phyloP scores from a whole-genome alignment of 1,140 invertebrate genomes.

The Drosophila pseudoananassae region DNA sequence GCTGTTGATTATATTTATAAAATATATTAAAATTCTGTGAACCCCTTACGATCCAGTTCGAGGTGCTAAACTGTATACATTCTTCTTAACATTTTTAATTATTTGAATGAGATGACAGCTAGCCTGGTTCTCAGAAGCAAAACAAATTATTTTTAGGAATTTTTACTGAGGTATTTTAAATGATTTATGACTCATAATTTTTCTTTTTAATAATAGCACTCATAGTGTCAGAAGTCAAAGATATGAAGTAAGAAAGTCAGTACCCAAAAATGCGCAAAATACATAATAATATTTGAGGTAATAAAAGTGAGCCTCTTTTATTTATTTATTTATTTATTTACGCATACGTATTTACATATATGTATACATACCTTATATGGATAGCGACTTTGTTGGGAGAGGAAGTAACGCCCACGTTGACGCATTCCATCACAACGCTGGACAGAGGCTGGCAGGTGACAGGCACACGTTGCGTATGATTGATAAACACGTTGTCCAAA shows the following conservation, averaged over 20 bases:
- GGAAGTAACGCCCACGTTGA: slow-evolving; percentile 60
- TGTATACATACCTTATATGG: slow-evolving; percentile 30
- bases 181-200: not conserved
- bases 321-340: slow-evolving; percentile 44
- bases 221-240: slow-evolving; percentile 6
- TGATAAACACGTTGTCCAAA: slow-evolving; percentile 71
- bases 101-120: slow-evolving; percentile 21
- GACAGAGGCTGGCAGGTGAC: slow-evolving; percentile 58
- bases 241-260: slow-evolving; percentile 13
- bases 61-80: slow-evolving; percentile 12
- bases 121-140: slow-evolving; percentile 7
- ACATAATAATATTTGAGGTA: slow-evolving; percentile 25
- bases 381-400: slow-evolving; percentile 11
- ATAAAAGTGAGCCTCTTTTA: slow-evolving; percentile 15
- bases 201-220: not conserved
- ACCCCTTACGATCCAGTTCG: slow-evolving; percentile 34
- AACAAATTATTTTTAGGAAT: not conserved
- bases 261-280: slow-evolving; percentile 18
- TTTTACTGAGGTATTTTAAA: slow-evolving; percentile 1
- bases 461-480: slow-evolving; percentile 71
- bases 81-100: slow-evolving; percentile 13
- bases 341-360: slow-evolving; percentile 29
- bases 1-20: slow-evolving; percentile 1
- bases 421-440: slow-evolving; percentile 42
- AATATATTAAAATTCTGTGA: slow-evolving; percentile 32